These are phyloP conservation scores for Anolis apletophallus DNA, from an alignment of 2,797 vertebrate genomes.

Conservation along the genomic window DNA sequence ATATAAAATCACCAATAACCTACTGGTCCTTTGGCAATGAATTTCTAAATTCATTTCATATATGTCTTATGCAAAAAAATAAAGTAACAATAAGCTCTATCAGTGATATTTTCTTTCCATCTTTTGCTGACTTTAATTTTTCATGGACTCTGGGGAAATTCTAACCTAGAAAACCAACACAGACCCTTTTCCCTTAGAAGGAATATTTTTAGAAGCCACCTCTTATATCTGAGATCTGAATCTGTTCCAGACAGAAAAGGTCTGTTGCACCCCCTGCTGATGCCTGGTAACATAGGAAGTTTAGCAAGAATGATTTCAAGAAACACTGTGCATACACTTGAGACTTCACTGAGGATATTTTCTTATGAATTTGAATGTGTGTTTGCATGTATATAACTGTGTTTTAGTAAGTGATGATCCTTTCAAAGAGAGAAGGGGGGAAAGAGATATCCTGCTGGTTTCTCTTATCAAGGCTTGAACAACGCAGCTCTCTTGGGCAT, in stretches of 20 bases:
- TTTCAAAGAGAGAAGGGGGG: conserved; percentile 9
- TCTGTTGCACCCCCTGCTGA: conserved; percentile 58
- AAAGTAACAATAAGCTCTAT: not conserved
- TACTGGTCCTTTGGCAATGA: not conserved
- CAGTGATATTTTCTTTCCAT: not conserved
- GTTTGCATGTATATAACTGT: not conserved
- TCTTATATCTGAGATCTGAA: not conserved
- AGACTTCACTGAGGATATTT: conserved; percentile 7
- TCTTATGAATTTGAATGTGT: conserved; percentile 6
- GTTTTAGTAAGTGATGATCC: not conserved
- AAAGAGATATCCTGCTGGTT: not conserved
- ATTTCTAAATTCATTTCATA: not conserved
- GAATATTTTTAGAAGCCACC: not conserved
- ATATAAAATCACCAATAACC: not conserved
- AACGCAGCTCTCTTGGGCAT: not conserved
- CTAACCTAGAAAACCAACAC: conserved; percentile 17
- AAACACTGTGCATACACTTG: fast-evolving
- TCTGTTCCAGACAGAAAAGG: not conserved
- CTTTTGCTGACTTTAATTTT: conserved; percentile 13
- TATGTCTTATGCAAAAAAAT: conserved; percentile 6
- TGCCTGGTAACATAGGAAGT: not conserved
- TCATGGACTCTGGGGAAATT: not conserved
- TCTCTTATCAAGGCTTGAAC: not conserved
- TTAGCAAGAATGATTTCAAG: conserved; percentile 2
- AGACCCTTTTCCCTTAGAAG: not conserved